These are phyloP conservation scores for Microplitis manilae DNA, from an alignment of 2,888 invertebrate genomes.

Conservation along the genomic window DNA sequence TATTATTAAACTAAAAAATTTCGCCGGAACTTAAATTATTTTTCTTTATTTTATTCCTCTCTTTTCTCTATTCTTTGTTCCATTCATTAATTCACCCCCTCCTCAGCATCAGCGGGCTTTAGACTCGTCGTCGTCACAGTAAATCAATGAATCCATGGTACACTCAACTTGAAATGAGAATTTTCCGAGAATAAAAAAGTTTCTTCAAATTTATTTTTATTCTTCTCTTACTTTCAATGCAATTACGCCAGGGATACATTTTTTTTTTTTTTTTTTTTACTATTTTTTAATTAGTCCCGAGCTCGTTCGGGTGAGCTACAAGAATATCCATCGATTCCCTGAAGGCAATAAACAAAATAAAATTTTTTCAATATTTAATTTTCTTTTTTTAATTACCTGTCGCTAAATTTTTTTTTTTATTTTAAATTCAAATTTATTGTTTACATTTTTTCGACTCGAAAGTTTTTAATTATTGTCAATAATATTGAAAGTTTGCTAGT, in stretches of 20 bases:
- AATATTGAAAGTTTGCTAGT: conserved; percentile 10
- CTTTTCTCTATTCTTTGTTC: not conserved
- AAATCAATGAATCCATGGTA: conserved; percentile 4
- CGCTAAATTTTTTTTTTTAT: not conserved
- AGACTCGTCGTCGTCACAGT: not conserved
- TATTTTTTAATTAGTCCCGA: not conserved
- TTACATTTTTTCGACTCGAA: not conserved
- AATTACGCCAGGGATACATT: not conserved
- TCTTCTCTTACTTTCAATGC: not conserved
- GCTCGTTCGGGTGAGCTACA: not conserved
- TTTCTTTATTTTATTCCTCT: not conserved
- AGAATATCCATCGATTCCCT: not conserved
- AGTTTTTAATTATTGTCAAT: not conserved
- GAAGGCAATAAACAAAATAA: not conserved
- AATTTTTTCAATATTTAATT: no score
- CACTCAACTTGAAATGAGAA: conserved; percentile 1
- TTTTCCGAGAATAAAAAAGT: not conserved
- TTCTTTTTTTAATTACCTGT: no score
- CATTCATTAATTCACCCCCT: not conserved
- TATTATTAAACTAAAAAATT: conserved; percentile 2
- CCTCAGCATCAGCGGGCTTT: not conserved
- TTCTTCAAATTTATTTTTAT: not conserved
- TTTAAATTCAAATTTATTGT: not conserved
- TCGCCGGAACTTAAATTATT: not conserved
- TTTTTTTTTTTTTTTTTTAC: not conserved